A percentile compares a stretch with the other conserved stretches of the same genome.
phyloP scores from a whole-genome alignment of 2,888 invertebrate species.

The Andrena flavipes region DNA sequence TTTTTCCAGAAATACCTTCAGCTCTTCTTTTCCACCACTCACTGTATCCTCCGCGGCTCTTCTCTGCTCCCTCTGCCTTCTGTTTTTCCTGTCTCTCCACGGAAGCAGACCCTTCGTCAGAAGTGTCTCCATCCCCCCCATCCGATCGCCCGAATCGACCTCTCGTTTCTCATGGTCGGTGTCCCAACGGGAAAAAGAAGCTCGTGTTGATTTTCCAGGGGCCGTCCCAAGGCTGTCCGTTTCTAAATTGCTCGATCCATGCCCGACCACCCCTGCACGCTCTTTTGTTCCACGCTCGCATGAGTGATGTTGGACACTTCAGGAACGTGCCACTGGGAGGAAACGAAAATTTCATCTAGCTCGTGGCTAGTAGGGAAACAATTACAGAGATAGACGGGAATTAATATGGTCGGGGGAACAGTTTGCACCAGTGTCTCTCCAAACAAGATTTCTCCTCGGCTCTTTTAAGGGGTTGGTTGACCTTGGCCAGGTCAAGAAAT shows the following conservation, averaged over 20 bases:
- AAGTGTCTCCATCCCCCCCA: slow-evolving; percentile 35
- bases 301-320: not conserved
- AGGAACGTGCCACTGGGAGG: not conserved
- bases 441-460: too few species aligned
- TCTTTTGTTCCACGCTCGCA: not conserved
- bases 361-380: not conserved
- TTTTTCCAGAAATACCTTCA: not conserved
- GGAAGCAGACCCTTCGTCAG: slow-evolving; percentile 51
- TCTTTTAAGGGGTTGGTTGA: too few species aligned
- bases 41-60: not conserved
- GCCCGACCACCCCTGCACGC: not conserved
- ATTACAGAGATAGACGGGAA: not conserved
- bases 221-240: slow-evolving; percentile 34
- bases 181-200: slow-evolving; percentile 63
- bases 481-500: too few species aligned
- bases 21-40: slow-evolving; percentile 3
- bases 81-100: slow-evolving; percentile 16
- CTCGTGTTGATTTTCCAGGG: slow-evolving; percentile 65
- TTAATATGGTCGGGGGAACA: too few species aligned
- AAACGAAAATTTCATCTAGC: not conserved
- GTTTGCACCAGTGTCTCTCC: too few species aligned
- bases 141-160: slow-evolving; percentile 41
- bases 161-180: slow-evolving; percentile 46
- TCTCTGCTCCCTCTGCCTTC: not conserved
- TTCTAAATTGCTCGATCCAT: slow-evolving; percentile 41